Conservation (phyloP, 1,140 invertebrate species). For the Drosophila pandora region DNA sequence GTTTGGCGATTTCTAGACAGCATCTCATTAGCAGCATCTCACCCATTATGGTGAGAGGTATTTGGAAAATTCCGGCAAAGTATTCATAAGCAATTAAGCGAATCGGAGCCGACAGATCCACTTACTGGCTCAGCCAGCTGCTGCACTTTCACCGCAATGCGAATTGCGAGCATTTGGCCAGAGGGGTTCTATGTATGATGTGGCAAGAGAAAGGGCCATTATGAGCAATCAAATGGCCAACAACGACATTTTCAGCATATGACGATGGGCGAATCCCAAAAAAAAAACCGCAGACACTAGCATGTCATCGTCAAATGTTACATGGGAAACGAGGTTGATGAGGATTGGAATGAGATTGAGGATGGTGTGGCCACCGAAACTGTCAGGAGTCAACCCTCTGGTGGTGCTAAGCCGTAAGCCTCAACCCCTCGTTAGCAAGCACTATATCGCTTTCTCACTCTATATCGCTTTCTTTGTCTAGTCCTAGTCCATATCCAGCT, state of each 20-base stretch:
- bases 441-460: conserved; percentile 29
- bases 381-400: conserved; percentile 44
- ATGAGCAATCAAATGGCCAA: conserved; percentile 59
- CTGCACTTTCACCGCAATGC: conserved; percentile 65
- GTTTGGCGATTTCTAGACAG: conserved; percentile 39
- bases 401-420: conserved; percentile 23
- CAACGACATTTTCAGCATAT: conserved; percentile 35
- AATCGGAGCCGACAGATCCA: conserved; percentile 44
- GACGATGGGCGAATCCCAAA: conserved; percentile 48
- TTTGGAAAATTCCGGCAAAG: conserved; percentile 17
- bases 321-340: conserved; percentile 25
- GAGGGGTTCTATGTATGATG: conserved; percentile 61
- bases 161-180: conserved; percentile 28
- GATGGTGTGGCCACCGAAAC: conserved; percentile 12
- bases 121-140: conserved; percentile 67
- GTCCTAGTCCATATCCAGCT: conserved; percentile 7
- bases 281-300: conserved; percentile 54
- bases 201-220: conserved; percentile 47
- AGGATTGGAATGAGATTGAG: neutral
- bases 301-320: conserved; percentile 65
- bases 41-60: neutral
- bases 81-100: conserved; percentile 72
- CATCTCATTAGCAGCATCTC: neutral
- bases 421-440: conserved; percentile 74
- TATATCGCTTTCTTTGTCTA: neutral